Evolutionary conservation across 2,113 vertebrate genomes (phyloP).

Genomic region (Tachuris rubrigastra): DNA sequence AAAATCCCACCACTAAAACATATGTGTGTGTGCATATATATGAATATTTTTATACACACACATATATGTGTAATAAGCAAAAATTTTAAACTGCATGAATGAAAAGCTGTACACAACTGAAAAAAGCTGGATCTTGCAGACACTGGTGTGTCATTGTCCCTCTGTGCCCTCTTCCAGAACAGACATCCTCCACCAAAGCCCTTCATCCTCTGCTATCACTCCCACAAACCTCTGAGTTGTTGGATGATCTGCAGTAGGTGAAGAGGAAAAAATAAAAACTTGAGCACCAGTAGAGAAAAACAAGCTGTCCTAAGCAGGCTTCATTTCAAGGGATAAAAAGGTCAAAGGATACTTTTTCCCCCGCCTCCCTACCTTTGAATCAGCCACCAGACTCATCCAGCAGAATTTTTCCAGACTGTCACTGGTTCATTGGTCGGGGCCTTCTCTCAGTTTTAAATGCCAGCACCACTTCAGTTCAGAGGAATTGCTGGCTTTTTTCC

Average conservation of each 20-base stretch:
- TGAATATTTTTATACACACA: not conserved
- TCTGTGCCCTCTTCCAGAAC: not conserved
- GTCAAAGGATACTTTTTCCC: not conserved
- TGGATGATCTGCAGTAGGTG: not conserved
- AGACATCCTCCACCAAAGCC: not conserved
- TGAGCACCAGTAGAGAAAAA: conserved; percentile 10
- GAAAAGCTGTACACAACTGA: not conserved
- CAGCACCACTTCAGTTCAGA: conserved; percentile 39
- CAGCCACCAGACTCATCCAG: not conserved
- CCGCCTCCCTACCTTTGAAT: not conserved
- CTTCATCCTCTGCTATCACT: not conserved
- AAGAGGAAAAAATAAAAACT: conserved; percentile 1
- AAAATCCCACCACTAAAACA: not conserved
- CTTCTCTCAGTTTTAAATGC: conserved; percentile 43
- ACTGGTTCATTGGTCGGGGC: not conserved
- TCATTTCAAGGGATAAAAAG: conserved; percentile 8
- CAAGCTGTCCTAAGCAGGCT: conserved; percentile 21
- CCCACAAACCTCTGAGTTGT: not conserved
- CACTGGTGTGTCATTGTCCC: not conserved
- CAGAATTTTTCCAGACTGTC: conserved; percentile 52
- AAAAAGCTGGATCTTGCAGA: not conserved
- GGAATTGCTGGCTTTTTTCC: conserved; percentile 48
- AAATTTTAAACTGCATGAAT: not conserved
- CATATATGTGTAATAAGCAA: not conserved
- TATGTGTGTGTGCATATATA: rapidly evolving